Evolutionary conservation across 1,140 invertebrate species (phyloP), one percentile per base, ranked within the genome.

Genomic region (Drosophila watanabei): DNA sequence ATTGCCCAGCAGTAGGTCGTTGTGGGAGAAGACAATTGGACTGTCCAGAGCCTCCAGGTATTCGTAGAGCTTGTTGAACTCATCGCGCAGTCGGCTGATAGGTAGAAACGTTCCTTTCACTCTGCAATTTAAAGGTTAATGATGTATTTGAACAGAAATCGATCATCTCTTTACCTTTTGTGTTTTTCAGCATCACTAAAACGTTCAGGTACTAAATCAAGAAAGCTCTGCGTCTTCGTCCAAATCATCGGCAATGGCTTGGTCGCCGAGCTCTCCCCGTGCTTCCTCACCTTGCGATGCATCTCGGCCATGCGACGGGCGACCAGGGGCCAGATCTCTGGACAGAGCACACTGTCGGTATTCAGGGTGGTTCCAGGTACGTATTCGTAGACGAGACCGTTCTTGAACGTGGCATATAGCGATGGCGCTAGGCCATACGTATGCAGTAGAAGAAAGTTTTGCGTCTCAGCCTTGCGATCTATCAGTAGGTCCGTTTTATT

Each of bases 11-110:
- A 99, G 94, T 63, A 99, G 95, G 95, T 99, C 99, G 94, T 99
- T 99, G 94, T 99, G 99, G 93, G 97, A 97, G 94, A 99, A 99
- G 24, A 99, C 98, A 69, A 98, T 93, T n/a, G 97, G 97, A 94
- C 96, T 97, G 66, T 95, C 93, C 24, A 96, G 92, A 75, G 94
- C 93, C 52, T 94, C 94, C 71, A 98, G 94, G 75, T 95, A 94
- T 30, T 94, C 93, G 92, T 97, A 96, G 58, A 99, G 92, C 28
- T 94, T 92, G 39, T 95, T 93, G 79, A 96, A 95, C 94, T 98
- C 97, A 77, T 95, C 93, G 86, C 95, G 93, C 70, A 99, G 93
- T 82, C 94, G 94, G 52, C 94, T 92, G 92, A 96, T 95, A 51
- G 95, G 95, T 83, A 95, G 95, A 85, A 97, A 95, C 66, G 95